Conservation (phyloP, 2,113 vertebrate species). For the Callithrix jacchus region DNA sequence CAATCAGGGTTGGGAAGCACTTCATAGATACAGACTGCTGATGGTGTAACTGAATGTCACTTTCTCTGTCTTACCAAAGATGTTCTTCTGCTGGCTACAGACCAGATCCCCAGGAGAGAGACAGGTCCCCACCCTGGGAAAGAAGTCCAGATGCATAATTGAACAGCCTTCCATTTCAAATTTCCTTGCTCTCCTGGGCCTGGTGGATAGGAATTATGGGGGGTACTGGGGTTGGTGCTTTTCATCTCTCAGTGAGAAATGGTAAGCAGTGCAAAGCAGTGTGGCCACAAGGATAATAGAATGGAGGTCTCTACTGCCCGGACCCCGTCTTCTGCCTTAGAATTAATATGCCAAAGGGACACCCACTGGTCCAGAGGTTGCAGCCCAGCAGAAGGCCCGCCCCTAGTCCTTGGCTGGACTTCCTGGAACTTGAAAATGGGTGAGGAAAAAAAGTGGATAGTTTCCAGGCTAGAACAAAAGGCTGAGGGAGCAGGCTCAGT, state of each 20-base stretch:
- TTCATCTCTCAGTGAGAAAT: not conserved
- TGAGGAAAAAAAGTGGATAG: not conserved
- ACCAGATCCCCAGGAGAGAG: not conserved
- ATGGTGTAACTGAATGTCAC: not conserved
- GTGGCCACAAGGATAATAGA: not conserved
- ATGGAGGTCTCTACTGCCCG: not conserved
- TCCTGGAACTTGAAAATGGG: not conserved
- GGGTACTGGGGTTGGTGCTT: not conserved
- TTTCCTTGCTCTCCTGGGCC: not conserved
- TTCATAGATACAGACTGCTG: not conserved
- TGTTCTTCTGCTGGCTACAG: not conserved
- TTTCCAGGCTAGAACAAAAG: not conserved
- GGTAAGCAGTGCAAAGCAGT: not conserved
- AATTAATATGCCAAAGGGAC: not conserved
- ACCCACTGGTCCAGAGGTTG: not conserved
- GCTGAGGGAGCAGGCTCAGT: not conserved
- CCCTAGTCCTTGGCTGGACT: not conserved
- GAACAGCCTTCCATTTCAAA: not conserved
- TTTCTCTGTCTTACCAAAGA: not conserved
- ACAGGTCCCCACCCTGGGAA: not conserved
- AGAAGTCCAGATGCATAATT: not conserved
- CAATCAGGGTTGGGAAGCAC: not conserved
- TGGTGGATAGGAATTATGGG: not conserved
- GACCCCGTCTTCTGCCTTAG: not conserved
- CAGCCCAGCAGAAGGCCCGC: not conserved